A percentile compares a stretch with the other conserved stretches of the same genome.
phyloP scores from a whole-genome alignment of 2,888 invertebrate genomes.

The Glaucopsyche alexis region DNA sequence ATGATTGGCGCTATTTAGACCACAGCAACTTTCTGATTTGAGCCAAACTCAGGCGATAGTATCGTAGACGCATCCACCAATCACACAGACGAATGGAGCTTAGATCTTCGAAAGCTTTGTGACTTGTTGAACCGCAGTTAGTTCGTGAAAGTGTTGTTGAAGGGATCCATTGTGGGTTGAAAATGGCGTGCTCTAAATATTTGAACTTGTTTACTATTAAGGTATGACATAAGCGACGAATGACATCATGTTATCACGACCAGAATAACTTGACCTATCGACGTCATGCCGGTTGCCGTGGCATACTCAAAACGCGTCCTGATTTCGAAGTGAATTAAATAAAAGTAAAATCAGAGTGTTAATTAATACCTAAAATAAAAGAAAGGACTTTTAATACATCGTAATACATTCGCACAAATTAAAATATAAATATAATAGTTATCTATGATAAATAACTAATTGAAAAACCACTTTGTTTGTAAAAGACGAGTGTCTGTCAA shows the following conservation, averaged over 20 bases:
- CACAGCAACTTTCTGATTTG: background rate
- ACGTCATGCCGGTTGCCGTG: slow-evolving; percentile 31
- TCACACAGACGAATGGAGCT: background rate
- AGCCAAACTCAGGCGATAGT: background rate
- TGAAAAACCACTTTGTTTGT: background rate
- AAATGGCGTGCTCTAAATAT: slow-evolving; percentile 42
- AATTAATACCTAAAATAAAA: too few species aligned
- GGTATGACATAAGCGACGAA: slow-evolving; percentile 51
- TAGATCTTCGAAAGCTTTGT: background rate
- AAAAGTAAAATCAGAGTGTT: background rate
- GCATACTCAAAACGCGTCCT: background rate
- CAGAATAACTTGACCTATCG: slow-evolving; percentile 50
- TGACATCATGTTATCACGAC: slow-evolving; percentile 65
- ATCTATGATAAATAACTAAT: slow-evolving; percentile 10
- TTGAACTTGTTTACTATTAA: slow-evolving; percentile 44
- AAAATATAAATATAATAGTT: background rate
- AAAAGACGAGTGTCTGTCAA: background rate
- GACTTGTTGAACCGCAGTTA: background rate
- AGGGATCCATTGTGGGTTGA: background rate
- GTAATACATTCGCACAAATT: background rate
- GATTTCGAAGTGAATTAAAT: background rate
- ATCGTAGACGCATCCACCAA: background rate
- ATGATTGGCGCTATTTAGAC: background rate
- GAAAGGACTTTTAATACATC: too few species aligned
- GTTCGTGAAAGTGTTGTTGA: slow-evolving; percentile 24